phyloP scores from a whole-genome alignment of 2,113 vertebrate species.

The Hippocampus comes region DNA sequence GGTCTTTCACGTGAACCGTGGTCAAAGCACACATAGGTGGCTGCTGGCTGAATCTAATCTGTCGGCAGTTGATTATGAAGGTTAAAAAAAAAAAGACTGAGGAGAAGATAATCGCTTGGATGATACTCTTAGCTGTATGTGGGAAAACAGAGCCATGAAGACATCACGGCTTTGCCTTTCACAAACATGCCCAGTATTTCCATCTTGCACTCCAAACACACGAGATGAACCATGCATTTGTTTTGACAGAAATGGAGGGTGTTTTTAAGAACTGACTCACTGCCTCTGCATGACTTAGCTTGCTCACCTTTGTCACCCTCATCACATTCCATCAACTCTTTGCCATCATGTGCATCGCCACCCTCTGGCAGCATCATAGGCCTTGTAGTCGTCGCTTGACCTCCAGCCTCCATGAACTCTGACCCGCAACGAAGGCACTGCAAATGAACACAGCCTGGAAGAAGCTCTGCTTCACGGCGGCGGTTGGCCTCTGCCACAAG shows the following conservation, averaged over 20 bases:
- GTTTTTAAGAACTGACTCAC: background rate
- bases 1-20: conserved; percentile 32
- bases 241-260: background rate
- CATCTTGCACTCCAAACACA: background rate
- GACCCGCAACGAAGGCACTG: conserved; percentile 84
- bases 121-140: background rate
- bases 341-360: conserved; percentile 3
- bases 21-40: conserved; percentile 4
- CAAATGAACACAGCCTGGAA: conserved; percentile 45
- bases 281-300: background rate
- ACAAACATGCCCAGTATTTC: conserved; percentile 14
- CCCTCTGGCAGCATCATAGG: background rate
- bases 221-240: background rate
- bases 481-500: conserved; percentile 73
- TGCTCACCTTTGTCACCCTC: conserved; percentile 31
- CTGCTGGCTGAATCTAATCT: conserved; percentile 32
- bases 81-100: background rate
- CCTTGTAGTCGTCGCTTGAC: conserved; percentile 12
- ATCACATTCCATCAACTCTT: conserved; percentile 4
- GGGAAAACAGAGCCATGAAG: conserved; percentile 22
- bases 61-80: conserved; percentile 43
- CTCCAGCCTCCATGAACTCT: conserved; percentile 66
- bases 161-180: background rate
- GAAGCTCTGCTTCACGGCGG: conserved; percentile 33
- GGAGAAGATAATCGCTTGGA: conserved; percentile 17